Evolutionary conservation across 2,113 vertebrate species (phyloP).

Genomic region (Spea multiplicata): DNA sequence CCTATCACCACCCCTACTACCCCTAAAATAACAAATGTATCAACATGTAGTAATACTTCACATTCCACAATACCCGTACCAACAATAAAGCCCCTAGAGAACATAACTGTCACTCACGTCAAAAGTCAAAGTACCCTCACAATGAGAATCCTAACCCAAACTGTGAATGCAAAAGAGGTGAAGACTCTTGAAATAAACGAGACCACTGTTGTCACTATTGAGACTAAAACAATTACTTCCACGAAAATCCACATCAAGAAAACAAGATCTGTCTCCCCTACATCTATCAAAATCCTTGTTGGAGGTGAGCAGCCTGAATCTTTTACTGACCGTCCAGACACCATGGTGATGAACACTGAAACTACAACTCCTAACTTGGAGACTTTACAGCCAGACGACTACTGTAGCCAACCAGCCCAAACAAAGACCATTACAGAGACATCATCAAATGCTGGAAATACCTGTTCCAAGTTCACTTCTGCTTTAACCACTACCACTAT

Average conservation of each 20-base stretch:
- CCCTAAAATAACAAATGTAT: background rate
- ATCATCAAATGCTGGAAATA: conserved; percentile 20
- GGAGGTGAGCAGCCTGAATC: background rate
- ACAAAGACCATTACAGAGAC: conserved; percentile 26
- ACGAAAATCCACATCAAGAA: conserved; percentile 12
- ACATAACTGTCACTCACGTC: conserved; percentile 24
- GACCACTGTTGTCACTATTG: conserved; percentile 23
- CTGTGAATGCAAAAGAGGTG: conserved; percentile 8
- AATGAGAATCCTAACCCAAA: conserved; percentile 19
- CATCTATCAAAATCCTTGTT: conserved; percentile 11
- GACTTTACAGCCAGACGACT: background rate
- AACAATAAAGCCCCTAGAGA: background rate
- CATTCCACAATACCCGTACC: background rate
- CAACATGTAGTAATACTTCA: background rate
- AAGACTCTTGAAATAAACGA: conserved; percentile 35
- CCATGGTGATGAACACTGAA: conserved; percentile 16
- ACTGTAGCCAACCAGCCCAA: conserved; percentile 27
- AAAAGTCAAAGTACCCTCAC: conserved; percentile 9
- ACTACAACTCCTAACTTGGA: conserved; percentile 21
- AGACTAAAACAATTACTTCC: conserved; percentile 15
- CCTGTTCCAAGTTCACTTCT: conserved; percentile 27
- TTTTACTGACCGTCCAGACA: conserved; percentile 1
- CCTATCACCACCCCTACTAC: background rate
- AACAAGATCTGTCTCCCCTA: conserved; percentile 22
- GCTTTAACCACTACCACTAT: conserved; percentile 21